Conservation (phyloP, 2,797 vertebrate species). For the Luscinia megarhynchos region DNA sequence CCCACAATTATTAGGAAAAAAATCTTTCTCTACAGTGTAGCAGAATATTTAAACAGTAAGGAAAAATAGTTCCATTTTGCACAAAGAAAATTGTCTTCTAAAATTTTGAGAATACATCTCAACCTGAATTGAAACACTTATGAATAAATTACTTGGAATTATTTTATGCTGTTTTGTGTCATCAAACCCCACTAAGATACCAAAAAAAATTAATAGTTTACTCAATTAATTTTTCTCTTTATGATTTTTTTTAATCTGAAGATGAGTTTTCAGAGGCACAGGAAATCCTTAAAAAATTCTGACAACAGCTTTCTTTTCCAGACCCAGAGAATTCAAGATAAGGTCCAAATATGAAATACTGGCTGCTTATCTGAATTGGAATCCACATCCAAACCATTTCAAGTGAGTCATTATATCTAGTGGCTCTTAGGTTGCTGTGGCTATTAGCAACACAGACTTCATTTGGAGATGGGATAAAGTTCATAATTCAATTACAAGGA, state of each 20-base stretch:
- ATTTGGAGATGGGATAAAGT: neutral
- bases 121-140: neutral
- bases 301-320: conserved; percentile 7
- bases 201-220: neutral
- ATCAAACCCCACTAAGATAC: neutral
- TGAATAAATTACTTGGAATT: neutral
- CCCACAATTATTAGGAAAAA: neutral
- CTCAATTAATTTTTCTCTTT: neutral
- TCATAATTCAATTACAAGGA: conserved; percentile 55
- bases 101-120: neutral
- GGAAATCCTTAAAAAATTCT: conserved; percentile 5
- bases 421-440: neutral
- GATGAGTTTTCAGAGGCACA: neutral
- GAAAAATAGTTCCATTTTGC: neutral
- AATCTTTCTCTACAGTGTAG: neutral
- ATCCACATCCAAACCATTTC: conserved; percentile 28
- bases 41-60: neutral
- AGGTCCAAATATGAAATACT: conserved; percentile 25
- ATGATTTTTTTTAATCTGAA: neutral
- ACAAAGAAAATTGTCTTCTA: neutral
- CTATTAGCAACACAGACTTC: neutral
- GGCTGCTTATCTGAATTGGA: conserved; percentile 49
- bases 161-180: neutral
- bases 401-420: neutral
- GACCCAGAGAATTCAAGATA: neutral